These are phyloP conservation scores for Cervus canadensis DNA, from an alignment of 2,113 vertebrate species.

Conservation along the genomic window DNA sequence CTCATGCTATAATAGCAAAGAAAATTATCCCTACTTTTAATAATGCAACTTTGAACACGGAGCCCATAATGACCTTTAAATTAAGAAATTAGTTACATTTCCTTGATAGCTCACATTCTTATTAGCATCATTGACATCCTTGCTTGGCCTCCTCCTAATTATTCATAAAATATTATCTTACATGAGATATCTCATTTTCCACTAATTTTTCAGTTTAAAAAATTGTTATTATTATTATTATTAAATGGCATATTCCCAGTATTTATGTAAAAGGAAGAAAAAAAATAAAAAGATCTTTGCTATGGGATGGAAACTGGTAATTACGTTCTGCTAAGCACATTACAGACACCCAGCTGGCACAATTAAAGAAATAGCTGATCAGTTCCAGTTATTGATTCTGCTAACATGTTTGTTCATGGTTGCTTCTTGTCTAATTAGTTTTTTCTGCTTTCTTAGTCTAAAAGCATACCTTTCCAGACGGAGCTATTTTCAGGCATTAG, in stretches of 20 bases:
- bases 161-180: constrained; percentile 72
- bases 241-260: constrained; percentile 74
- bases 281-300: constrained; percentile 65
- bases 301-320: constrained; percentile 72
- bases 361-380: constrained; percentile 89
- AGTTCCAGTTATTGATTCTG: constrained; percentile 88
- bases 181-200: constrained; percentile 62
- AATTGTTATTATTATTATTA: constrained; percentile 72
- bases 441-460: constrained; percentile 84
- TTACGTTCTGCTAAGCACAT: constrained; percentile 82
- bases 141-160: constrained; percentile 72
- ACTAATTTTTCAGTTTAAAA: constrained; percentile 64
- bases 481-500: constrained; percentile 80
- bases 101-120: constrained; percentile 76
- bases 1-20: constrained; percentile 56
- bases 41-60: constrained; percentile 45
- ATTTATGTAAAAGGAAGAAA: constrained; percentile 61
- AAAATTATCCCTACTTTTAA: constrained; percentile 59
- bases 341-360: constrained; percentile 80
- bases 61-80: constrained; percentile 71
- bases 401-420: constrained; percentile 87
- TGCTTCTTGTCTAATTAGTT: constrained; percentile 87
- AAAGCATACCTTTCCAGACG: constrained; percentile 83
- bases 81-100: constrained; percentile 79
- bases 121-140: constrained; percentile 72